These are phyloP conservation scores for Leucoraja erinaceus DNA, from an alignment of 2,113 vertebrate genomes.

Conservation along the genomic window DNA sequence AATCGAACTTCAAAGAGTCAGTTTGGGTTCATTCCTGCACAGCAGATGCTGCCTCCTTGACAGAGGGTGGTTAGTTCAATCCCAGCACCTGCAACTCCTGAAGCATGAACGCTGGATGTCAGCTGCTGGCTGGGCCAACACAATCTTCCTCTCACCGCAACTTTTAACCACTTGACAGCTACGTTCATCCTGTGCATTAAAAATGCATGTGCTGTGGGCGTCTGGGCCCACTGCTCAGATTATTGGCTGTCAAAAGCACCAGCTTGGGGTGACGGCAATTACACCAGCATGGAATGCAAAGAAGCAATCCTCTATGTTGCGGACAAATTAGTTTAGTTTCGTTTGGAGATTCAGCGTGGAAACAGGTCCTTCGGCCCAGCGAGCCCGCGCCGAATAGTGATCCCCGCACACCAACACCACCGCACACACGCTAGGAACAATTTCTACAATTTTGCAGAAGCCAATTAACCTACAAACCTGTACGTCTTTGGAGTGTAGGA, in stretches of 20 bases:
- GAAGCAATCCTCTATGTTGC: not conserved
- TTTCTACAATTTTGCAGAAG: too few relatives aligned
- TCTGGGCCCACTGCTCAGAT: not conserved
- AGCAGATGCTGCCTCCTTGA: constrained; percentile 25
- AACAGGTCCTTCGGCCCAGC: too few relatives aligned
- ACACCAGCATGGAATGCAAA: not conserved
- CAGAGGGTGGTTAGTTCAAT: not conserved
- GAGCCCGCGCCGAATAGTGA: too few relatives aligned
- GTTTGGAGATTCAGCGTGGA: too few relatives aligned
- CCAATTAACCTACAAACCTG: too few relatives aligned
- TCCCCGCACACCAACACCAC: too few relatives aligned
- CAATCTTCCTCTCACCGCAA: not conserved
- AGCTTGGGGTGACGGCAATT: not conserved
- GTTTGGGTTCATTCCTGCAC: not conserved
- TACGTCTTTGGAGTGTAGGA: too few relatives aligned
- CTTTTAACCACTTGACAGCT: constrained; percentile 18
- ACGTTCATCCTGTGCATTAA: not conserved
- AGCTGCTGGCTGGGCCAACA: constrained; percentile 30
- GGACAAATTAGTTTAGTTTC: not conserved
- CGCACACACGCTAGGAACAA: too few relatives aligned
- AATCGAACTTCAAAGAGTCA: not conserved
- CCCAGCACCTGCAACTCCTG: constrained; percentile 13
- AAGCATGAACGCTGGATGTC: not conserved
- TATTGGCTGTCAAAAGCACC: not conserved
- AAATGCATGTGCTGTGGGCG: not conserved